Conservation (phyloP, 2,797 vertebrate genomes). For the Aphelocoma californica region DNA sequence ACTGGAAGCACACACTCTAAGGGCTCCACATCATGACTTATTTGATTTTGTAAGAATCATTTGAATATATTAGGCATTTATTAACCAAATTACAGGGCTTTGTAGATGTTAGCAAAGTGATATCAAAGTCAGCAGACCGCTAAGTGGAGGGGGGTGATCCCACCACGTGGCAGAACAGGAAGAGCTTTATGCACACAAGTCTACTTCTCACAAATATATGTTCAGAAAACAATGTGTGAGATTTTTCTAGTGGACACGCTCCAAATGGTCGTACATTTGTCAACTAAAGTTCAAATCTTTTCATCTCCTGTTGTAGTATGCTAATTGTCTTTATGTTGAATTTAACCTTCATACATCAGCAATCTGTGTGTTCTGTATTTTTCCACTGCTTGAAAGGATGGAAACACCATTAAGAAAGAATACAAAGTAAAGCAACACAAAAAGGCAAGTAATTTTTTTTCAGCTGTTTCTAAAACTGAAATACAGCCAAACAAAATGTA, state of each 20-base stretch:
- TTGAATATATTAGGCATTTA: background rate
- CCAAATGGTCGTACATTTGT: background rate
- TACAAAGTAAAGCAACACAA: background rate
- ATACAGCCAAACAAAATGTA: background rate
- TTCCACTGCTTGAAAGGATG: slow-evolving; percentile 15
- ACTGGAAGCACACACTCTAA: background rate
- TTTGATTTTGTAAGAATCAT: background rate
- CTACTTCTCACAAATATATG: background rate
- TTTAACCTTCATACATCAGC: slow-evolving; percentile 53
- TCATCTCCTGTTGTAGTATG: background rate
- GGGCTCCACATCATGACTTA: background rate
- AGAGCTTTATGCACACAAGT: background rate
- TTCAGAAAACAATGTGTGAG: background rate
- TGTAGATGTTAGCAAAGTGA: background rate
- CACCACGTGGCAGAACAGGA: background rate
- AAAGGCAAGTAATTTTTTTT: background rate
- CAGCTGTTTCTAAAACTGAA: background rate
- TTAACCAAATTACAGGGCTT: slow-evolving; percentile 26
- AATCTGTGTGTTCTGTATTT: slow-evolving; percentile 16
- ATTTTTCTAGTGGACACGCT: background rate
- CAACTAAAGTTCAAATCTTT: slow-evolving; percentile 17
- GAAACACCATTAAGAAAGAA: background rate
- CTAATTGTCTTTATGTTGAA: slow-evolving; percentile 27
- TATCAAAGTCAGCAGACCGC: background rate
- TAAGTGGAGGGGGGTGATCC: background rate